Base-by-base conservation (phyloP, 2,888 invertebrate genomes). In the Pollenia griseotomentosa region DNA sequence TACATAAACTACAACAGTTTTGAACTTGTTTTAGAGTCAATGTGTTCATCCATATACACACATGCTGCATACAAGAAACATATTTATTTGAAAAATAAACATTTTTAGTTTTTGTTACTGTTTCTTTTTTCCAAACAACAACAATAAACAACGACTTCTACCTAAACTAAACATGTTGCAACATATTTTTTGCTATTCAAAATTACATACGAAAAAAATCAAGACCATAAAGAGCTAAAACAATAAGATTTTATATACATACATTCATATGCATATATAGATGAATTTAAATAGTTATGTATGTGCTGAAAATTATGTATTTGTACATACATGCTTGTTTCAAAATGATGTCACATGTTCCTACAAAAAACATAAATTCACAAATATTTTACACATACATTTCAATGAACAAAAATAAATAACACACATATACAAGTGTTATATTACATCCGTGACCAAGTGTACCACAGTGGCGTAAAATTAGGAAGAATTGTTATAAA, bases 261-360 rank as follows among this genome's bases (percentile, higher is more conserved):
- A 42, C 6, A 46, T 66, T n/a, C 44, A 7, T n/a, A 23, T 42
- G 65, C 7, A 77, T 40, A 10, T 44, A 16, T 44, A 16, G 12
- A 42, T 16, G 7, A 19, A 11, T 4, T 5, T 4, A 23, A 1
- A 19, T 57, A 57, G 1, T 3, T 55, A 19, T 57, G 57, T 57
- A 57, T 23, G 3, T 7, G 4, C 3, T 51, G 33, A 33, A 33
- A 33, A 33, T 33, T 6, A 33, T 33, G 1, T 33, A 33, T 4
- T 33, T 33, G 5, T 33, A 33, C 33, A 33, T 33, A 33, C 33
- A 55, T 59, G 33, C 23, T 59, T 70, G 14, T 73, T 23, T 57
- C 59, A 59, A 23, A 73, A 63, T 73, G 65, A 73, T 73, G 46
- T 73, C 55, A 65, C 8, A 55, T 73, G 33, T 81, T 14, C 46